Conservation (phyloP, 1,140 invertebrate species). For the Mamestra configurata region DNA sequence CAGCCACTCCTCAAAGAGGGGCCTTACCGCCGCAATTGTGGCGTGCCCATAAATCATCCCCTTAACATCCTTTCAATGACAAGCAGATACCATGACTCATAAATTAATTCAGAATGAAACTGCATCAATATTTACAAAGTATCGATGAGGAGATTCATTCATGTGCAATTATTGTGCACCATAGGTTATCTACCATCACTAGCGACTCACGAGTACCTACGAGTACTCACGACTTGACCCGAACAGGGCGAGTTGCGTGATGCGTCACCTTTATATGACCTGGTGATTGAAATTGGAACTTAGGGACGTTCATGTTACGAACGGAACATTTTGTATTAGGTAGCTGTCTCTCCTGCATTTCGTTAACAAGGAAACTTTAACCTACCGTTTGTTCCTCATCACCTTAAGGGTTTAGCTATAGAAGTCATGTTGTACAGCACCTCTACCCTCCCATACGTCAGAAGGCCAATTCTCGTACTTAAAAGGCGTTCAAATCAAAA, state of each 20-base stretch:
- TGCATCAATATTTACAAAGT: constrained; percentile 22
- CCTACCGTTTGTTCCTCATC: too few species aligned
- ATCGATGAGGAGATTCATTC: constrained; percentile 15
- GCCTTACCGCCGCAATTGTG: too few species aligned
- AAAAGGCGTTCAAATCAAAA: too few species aligned
- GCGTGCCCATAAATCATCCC: too few species aligned
- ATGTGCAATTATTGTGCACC: not conserved
- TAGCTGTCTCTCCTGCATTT: too few species aligned
- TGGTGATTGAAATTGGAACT: constrained; percentile 17
- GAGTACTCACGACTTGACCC: constrained; percentile 12
- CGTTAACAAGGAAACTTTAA: too few species aligned
- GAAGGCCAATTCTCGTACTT: too few species aligned
- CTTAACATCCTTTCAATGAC: not conserved
- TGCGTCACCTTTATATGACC: not conserved
- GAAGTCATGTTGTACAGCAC: too few species aligned
- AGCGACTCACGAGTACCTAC: not conserved
- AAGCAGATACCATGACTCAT: not conserved
- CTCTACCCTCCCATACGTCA: too few species aligned
- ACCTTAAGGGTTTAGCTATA: too few species aligned
- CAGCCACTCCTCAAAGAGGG: too few species aligned
- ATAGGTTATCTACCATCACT: constrained; percentile 1
- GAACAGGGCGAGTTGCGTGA: not conserved
- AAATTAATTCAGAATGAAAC: not conserved
- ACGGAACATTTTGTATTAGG: too few species aligned
- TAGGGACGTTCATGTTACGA: not conserved